phyloP scores from a whole-genome alignment of 2,888 invertebrate genomes.

The Drepanosiphum platanoidis region DNA sequence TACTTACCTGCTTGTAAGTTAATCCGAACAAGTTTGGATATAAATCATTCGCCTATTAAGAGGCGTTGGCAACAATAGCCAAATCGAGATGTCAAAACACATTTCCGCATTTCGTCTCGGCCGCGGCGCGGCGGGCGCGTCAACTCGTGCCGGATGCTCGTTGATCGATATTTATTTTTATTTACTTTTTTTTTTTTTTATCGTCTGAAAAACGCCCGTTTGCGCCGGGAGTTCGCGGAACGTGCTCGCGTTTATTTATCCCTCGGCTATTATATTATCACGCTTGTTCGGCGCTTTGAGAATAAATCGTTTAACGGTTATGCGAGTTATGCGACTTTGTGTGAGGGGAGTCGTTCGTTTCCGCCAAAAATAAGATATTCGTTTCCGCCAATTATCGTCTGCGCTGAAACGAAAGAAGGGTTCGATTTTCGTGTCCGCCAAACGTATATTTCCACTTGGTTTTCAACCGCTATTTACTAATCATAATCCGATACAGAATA shows the following conservation, averaged over 20 bases:
- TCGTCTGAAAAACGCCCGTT: background rate
- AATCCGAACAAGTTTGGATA: background rate
- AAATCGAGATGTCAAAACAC: background rate
- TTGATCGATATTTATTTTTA: background rate
- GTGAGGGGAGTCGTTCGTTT: too few species aligned
- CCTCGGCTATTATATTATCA: background rate
- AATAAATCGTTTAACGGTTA: background rate
- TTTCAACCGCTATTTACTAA: too few species aligned
- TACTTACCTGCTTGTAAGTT: background rate
- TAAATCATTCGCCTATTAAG: background rate
- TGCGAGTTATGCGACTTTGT: too few species aligned
- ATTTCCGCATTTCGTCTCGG: background rate
- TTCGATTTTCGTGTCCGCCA: too few species aligned
- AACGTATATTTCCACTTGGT: too few species aligned
- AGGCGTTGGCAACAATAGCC: background rate
- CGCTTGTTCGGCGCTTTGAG: background rate
- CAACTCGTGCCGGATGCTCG: background rate
- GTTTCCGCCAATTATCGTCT: too few species aligned
- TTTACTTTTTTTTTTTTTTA: too few species aligned
- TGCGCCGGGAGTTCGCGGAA: background rate
- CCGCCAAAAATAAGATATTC: too few species aligned
- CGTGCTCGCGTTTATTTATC: too few species aligned
- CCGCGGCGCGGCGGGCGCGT: background rate
- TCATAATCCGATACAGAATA: too few species aligned
- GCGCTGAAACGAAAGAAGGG: too few species aligned